Evolutionary conservation across 2,888 invertebrate species (phyloP).

Genomic region (Drosophila neonasuta): DNA sequence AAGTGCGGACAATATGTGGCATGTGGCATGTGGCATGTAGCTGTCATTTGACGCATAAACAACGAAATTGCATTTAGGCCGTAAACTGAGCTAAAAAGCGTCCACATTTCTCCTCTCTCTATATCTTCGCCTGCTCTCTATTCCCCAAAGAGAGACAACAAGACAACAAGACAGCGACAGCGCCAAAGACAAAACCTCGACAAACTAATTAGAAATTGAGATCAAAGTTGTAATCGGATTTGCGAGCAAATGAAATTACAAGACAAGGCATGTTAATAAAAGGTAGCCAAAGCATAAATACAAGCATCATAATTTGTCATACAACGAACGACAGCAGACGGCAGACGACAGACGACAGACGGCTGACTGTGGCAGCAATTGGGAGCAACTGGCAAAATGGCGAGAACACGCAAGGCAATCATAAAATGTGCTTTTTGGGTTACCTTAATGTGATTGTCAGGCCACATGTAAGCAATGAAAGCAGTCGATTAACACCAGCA

Average conservation of each 20-base stretch:
- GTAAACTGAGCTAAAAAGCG: slow-evolving; percentile 18
- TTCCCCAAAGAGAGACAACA: not conserved
- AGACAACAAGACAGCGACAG: too few relatives aligned
- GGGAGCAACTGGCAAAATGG: slow-evolving; percentile 1
- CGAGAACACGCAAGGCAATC: slow-evolving; percentile 65
- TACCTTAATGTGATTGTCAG: slow-evolving; percentile 72
- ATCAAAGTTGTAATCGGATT: slow-evolving; percentile 25
- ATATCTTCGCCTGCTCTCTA: not conserved
- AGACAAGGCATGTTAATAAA: slow-evolving; percentile 19
- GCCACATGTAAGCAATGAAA: slow-evolving; percentile 54
- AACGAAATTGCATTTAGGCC: slow-evolving; percentile 52
- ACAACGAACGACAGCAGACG: not conserved
- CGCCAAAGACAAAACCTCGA: not conserved
- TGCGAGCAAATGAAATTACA: slow-evolving; percentile 24
- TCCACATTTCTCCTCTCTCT: not conserved
- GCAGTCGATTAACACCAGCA: slow-evolving; percentile 54
- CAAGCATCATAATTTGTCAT: slow-evolving; percentile 29
- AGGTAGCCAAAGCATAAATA: slow-evolving; percentile 19
- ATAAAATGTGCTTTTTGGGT: slow-evolving; percentile 72
- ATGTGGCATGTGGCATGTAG: slow-evolving; percentile 27
- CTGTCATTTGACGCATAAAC: slow-evolving; percentile 44
- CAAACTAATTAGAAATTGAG: slow-evolving; percentile 37
- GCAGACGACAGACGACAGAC: not conserved
- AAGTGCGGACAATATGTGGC: slow-evolving; percentile 4
- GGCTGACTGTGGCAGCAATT: slow-evolving; percentile 13